A percentile compares a stretch with the other conserved stretches of the same genome.
Evolutionary conservation across 30 jellyfish, hydroid and myxozoan species (phyloP).

Genomic region (Hydractinia symbiolongicarpus): DNA sequence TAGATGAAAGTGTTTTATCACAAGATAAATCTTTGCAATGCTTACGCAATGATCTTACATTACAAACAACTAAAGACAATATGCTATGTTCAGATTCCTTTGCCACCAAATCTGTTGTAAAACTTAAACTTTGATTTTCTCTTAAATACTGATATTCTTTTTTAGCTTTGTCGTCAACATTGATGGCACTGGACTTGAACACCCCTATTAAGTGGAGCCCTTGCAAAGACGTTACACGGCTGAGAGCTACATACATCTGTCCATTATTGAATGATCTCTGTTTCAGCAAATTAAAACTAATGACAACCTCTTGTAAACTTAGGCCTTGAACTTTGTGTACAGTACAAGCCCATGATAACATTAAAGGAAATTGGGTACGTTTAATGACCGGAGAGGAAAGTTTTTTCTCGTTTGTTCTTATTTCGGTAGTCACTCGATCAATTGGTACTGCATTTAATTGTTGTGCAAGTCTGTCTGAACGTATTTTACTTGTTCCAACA

Average conservation of each 20-base stretch:
- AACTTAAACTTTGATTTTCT: not conserved
- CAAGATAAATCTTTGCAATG: not conserved
- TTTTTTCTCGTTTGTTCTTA: not conserved
- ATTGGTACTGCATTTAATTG: slow-evolving; percentile 1
- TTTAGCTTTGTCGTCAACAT: not conserved
- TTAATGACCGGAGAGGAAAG: not conserved
- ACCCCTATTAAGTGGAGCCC: not conserved
- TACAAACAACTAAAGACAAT: not conserved
- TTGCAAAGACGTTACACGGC: not conserved
- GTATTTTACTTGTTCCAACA: too few relatives aligned
- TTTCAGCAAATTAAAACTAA: too few relatives aligned
- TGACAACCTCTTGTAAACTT: too few relatives aligned
- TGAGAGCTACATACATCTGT: not conserved
- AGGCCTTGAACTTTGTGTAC: too few relatives aligned
- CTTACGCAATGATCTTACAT: not conserved
- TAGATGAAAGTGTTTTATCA: not conserved
- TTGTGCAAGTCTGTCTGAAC: not conserved
- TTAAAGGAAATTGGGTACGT: not conserved
- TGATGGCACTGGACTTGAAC: not conserved
- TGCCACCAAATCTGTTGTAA: not conserved
- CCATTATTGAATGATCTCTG: not conserved
- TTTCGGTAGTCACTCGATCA: not conserved
- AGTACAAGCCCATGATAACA: not conserved
- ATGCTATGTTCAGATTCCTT: not conserved
- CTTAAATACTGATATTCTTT: not conserved